These are phyloP conservation scores for Planiliza haematocheilus DNA, from an alignment of 2,113 vertebrate genomes.

Conservation along the genomic window DNA sequence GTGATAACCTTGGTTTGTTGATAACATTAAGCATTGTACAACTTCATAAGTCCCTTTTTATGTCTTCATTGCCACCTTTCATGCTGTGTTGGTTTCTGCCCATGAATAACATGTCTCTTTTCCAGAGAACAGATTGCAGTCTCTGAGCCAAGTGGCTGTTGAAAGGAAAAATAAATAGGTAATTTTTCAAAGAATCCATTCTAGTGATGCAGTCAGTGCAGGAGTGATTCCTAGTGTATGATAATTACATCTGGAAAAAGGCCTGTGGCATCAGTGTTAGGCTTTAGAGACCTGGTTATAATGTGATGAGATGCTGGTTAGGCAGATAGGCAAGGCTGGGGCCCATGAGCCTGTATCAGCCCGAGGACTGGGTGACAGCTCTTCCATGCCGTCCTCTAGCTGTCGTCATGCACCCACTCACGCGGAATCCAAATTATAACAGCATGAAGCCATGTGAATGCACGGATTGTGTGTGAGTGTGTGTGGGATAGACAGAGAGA, in stretches of 20 bases:
- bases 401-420: slow-evolving; percentile 59
- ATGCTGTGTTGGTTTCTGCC: slow-evolving; percentile 35
- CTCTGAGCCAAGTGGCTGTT: slow-evolving; percentile 30
- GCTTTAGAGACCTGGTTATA: slow-evolving; percentile 43
- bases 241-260: slow-evolving; percentile 62
- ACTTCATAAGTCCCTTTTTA: slow-evolving; percentile 15
- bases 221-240: slow-evolving; percentile 49
- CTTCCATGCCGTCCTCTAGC: slow-evolving; percentile 53
- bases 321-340: slow-evolving; percentile 19
- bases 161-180: slow-evolving; percentile 46
- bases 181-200: slow-evolving; percentile 56
- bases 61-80: slow-evolving; percentile 52
- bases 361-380: slow-evolving; percentile 44
- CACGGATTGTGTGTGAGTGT: slow-evolving; percentile 40
- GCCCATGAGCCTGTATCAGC: slow-evolving; percentile 32
- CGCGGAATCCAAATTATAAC: slow-evolving; percentile 59
- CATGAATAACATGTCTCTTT: slow-evolving; percentile 34
- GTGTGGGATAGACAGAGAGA: slow-evolving; percentile 13
- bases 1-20: slow-evolving; percentile 24
- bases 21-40: slow-evolving; percentile 18
- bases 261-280: slow-evolving; percentile 23
- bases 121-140: slow-evolving; percentile 51
- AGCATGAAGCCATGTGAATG: slow-evolving; percentile 56
- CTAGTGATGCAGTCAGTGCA: slow-evolving; percentile 19
- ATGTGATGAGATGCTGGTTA: slow-evolving; percentile 35